Conservation (phyloP, 2,888 invertebrate genomes). For the Eupithecia dodoneata region DNA sequence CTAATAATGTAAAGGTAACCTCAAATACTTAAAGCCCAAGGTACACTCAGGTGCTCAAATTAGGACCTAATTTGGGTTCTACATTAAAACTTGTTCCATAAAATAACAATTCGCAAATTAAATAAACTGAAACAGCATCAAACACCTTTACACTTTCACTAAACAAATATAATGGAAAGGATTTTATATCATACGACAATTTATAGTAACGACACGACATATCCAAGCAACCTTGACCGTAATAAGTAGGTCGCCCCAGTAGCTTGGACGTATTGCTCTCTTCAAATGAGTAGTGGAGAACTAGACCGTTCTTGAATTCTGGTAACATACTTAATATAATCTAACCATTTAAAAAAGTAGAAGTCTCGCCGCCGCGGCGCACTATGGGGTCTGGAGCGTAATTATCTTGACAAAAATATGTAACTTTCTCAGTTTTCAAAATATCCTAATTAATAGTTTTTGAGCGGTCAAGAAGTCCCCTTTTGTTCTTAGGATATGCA, state of each 20-base stretch:
- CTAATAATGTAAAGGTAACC: neutral
- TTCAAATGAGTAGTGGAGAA: neutral
- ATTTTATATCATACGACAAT: neutral
- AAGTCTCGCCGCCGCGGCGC: neutral
- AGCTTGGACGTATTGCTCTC: neutral
- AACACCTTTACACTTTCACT: conserved; percentile 5
- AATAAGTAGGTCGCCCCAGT: neutral
- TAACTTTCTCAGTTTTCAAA: too few relatives aligned
- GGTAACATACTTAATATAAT: neutral
- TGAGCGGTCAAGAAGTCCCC: neutral
- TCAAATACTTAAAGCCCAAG: neutral
- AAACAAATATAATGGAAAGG: conserved; percentile 2
- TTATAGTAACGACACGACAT: neutral
- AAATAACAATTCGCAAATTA: neutral
- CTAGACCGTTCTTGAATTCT: neutral
- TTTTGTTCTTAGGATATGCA: neutral
- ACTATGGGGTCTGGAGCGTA: too few relatives aligned
- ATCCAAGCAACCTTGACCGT: neutral
- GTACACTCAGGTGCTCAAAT: conserved; percentile 1
- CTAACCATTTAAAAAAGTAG: neutral
- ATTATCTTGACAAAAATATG: too few relatives aligned
- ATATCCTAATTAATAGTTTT: too few relatives aligned
- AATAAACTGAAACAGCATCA: neutral
- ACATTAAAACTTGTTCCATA: conserved; percentile 8
- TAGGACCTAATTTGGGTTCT: conserved; percentile 3